Conservation (phyloP, 2,888 invertebrate genomes). For the Acholoe squamosa region DNA sequence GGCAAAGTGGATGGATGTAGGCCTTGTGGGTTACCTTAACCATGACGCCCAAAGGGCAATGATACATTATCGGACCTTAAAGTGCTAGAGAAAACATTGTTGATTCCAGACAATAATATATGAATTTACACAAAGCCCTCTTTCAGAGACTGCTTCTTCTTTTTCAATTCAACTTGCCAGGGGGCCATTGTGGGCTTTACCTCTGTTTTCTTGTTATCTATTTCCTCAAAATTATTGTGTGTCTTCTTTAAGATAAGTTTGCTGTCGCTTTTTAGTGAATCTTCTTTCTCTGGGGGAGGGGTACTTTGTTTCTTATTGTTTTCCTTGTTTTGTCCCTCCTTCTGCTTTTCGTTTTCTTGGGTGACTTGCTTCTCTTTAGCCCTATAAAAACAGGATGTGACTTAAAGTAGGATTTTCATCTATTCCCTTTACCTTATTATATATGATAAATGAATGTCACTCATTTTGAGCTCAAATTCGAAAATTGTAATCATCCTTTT, state of each 20-base stretch:
- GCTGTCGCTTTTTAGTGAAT: background rate
- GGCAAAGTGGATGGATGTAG: too few species aligned
- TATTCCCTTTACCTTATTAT: too few species aligned
- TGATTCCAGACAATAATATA: background rate
- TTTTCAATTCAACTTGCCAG: slow-evolving; percentile 50
- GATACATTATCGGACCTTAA: too few species aligned
- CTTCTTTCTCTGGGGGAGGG: background rate
- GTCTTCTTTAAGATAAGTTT: background rate
- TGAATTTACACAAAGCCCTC: slow-evolving; percentile 1
- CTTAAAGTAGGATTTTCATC: too few species aligned
- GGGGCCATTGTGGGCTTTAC: background rate
- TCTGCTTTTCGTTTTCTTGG: background rate
- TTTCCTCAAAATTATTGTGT: background rate
- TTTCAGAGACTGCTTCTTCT: slow-evolving; percentile 2
- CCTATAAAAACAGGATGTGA: background rate
- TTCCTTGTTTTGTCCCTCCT: background rate
- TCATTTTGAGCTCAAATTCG: background rate
- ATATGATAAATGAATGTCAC: background rate
- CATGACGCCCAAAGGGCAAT: too few species aligned
- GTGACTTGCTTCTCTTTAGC: background rate
- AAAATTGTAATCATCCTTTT: background rate
- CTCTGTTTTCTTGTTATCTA: background rate
- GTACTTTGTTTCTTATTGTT: background rate
- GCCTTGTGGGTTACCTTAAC: too few species aligned
- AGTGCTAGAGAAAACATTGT: too few species aligned